phyloP scores from a whole-genome alignment of 2,113 vertebrate species.

The Zingel zingel region DNA sequence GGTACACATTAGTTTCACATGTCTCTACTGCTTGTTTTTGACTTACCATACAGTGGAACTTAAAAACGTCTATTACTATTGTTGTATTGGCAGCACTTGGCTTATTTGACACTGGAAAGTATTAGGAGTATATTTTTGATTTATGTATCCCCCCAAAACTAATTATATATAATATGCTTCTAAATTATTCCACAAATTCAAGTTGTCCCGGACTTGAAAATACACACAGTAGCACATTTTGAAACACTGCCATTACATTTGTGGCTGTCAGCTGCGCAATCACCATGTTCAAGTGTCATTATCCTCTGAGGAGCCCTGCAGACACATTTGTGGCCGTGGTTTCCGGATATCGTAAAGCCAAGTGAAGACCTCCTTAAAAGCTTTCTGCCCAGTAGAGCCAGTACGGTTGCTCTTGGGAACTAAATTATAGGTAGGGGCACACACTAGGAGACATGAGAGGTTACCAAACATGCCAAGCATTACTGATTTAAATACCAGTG shows the following conservation, averaged over 20 bases:
- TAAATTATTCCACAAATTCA: neutral
- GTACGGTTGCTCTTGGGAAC: constrained; percentile 50
- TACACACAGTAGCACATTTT: constrained; percentile 21
- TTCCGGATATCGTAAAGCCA: constrained; percentile 51
- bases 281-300: constrained; percentile 43
- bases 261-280: constrained; percentile 38
- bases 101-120: neutral
- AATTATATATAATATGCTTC: neutral
- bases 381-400: constrained; percentile 49
- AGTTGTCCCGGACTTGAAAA: constrained; percentile 8
- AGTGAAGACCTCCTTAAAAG: constrained; percentile 46
- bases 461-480: constrained; percentile 66
- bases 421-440: constrained; percentile 70
- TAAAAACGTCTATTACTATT: constrained; percentile 12
- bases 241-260: constrained; percentile 32
- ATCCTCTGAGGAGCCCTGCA: constrained; percentile 43
- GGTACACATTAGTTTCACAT: constrained; percentile 63
- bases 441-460: constrained; percentile 40
- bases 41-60: neutral
- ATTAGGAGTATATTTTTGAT: neutral
- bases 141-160: neutral
- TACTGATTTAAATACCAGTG: constrained; percentile 70
- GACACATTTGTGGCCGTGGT: constrained; percentile 67
- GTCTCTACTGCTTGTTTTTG: constrained; percentile 43
- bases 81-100: constrained; percentile 12